Evolutionary conservation across 2,888 invertebrate genomes (phyloP).

Genomic region (Netelia fuscicornis): DNA sequence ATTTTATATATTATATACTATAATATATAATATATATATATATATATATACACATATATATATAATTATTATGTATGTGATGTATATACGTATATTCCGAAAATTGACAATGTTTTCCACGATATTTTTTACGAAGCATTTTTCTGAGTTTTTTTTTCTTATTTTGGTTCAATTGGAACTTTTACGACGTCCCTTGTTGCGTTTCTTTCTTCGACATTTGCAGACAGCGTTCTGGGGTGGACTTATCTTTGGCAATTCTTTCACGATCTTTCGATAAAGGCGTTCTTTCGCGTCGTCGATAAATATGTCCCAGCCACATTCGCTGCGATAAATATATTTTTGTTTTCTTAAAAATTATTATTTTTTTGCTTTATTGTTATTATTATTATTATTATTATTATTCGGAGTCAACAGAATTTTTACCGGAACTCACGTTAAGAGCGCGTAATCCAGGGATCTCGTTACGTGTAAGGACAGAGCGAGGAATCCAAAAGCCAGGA

Average conservation of each 20-base stretch:
- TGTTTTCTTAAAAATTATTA: background rate
- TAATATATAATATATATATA: no score
- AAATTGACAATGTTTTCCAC: no score
- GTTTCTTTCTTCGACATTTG: constrained; percentile 55
- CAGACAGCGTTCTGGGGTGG: constrained; percentile 45
- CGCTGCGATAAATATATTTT: constrained; percentile 46
- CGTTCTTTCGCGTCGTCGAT: constrained; percentile 59
- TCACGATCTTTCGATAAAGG: constrained; percentile 68
- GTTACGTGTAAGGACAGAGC: constrained; percentile 74
- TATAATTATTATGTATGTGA: no score
- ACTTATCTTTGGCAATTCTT: constrained; percentile 69
- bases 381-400: constrained; percentile 10
- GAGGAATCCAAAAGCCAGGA: constrained; percentile 72
- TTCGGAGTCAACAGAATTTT: background rate
- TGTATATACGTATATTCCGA: no score
- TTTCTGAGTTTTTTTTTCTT: no score
- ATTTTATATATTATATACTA: no score
- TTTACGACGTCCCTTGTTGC: constrained; percentile 60
- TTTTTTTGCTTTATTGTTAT: background rate
- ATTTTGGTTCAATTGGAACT: constrained; percentile 45
- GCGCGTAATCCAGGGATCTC: constrained; percentile 74
- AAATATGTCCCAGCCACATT: constrained; percentile 64
- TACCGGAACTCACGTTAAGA: constrained; percentile 71
- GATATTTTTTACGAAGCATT: no score
- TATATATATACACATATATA: no score